Percentiles rank a stretch among this genome's conserved stretches.
These are phyloP conservation scores for Macrobrachium rosenbergii DNA, from an alignment of 1,140 invertebrate species.

Conservation along the genomic window DNA sequence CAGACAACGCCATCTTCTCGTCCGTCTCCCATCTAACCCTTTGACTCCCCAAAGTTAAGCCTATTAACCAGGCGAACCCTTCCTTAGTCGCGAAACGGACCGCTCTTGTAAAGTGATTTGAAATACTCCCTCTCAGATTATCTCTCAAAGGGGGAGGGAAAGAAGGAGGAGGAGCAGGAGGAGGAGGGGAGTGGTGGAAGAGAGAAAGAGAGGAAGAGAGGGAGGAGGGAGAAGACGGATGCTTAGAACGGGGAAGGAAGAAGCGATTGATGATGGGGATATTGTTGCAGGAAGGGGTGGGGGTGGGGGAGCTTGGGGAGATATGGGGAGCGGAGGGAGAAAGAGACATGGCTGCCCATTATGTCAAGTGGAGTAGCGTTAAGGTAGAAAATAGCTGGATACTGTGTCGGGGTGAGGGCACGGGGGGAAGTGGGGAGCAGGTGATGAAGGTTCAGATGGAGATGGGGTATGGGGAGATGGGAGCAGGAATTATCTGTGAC, in stretches of 20 bases:
- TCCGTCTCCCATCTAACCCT: constrained; percentile 25
- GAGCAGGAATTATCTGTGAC: not conserved
- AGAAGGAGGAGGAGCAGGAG: not conserved
- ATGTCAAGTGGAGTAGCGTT: no score
- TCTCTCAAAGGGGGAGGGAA: not conserved
- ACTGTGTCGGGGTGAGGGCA: not conserved
- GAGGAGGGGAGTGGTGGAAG: not conserved
- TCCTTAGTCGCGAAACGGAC: constrained; percentile 2
- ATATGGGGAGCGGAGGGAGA: no score
- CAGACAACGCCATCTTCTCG: constrained; percentile 9
- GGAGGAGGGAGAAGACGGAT: not conserved
- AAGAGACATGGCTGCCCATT: no score
- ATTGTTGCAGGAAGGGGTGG: not conserved
- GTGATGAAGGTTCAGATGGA: not conserved
- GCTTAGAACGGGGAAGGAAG: not conserved
- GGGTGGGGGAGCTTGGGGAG: not conserved
- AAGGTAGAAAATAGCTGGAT: no score
- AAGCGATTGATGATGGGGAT: not conserved
- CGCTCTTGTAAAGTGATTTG: constrained; percentile 11
- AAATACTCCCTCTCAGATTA: constrained; percentile 28
- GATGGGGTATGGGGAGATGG: not conserved
- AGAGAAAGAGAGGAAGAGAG: not conserved
- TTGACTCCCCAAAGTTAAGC: constrained; percentile 45
- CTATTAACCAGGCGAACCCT: constrained; percentile 30
- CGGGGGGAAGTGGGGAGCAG: not conserved